phyloP scores from a whole-genome alignment of 64 coral and sea anemone genomes.

The Pocillopora verrucosa region DNA sequence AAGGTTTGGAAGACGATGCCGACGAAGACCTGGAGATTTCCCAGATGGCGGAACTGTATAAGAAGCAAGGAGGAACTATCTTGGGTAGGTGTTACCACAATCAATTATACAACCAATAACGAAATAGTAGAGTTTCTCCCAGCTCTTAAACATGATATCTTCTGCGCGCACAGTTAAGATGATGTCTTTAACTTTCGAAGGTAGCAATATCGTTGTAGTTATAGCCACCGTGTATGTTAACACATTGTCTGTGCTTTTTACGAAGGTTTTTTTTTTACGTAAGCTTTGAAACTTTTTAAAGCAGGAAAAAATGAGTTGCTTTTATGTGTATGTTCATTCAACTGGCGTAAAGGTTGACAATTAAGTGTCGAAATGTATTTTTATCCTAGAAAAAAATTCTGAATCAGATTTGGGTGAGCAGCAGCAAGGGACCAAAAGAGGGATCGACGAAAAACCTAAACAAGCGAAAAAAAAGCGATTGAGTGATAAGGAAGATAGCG shows the following conservation, averaged over 20 bases:
- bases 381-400: conserved; percentile 16
- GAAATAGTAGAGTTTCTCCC: not conserved
- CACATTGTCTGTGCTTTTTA: too few species aligned
- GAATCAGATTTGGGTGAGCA: not conserved
- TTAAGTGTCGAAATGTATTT: not conserved
- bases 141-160: too few species aligned
- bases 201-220: too few species aligned
- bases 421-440: conserved; percentile 18
- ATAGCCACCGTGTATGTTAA: too few species aligned
- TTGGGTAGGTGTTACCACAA: conserved; percentile 20
- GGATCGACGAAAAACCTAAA: not conserved
- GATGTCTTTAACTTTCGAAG: too few species aligned
- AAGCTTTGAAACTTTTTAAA: too few species aligned
- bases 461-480: not conserved
- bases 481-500: conserved; percentile 6
- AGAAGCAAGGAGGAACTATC: conserved; percentile 83
- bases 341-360: too few species aligned
- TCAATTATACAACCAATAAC: not conserved
- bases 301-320: too few species aligned
- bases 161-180: too few species aligned
- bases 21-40: conserved; percentile 94
- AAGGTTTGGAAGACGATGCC: conserved; percentile 85
- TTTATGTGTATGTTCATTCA: too few species aligned
- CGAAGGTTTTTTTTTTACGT: too few species aligned
- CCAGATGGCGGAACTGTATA: conserved; percentile 83